phyloP scores from a whole-genome alignment of 2,113 vertebrate genomes.

The Lagopus leucura region DNA sequence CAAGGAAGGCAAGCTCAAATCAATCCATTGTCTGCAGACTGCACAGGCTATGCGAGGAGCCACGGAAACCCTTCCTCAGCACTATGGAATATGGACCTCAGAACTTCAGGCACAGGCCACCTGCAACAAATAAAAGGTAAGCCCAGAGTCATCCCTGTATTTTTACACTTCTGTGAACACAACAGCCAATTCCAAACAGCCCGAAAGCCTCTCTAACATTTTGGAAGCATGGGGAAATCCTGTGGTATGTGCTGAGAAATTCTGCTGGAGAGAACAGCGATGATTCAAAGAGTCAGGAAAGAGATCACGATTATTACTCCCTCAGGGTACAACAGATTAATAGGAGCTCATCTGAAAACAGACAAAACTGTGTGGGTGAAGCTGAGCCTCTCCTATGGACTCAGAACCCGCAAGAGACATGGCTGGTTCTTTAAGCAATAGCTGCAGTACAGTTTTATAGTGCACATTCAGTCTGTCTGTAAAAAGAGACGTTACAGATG shows the following conservation, averaged over 20 bases:
- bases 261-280: neutral
- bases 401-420: neutral
- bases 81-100: neutral
- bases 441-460: conserved; percentile 8
- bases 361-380: conserved; percentile 3
- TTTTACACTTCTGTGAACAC: neutral
- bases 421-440: conserved; percentile 16
- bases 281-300: neutral
- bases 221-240: neutral
- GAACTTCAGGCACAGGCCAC: neutral
- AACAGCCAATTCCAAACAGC: neutral
- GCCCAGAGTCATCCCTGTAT: neutral
- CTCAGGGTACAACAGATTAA: neutral
- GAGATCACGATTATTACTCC: neutral
- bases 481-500: conserved; percentile 52
- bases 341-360: neutral
- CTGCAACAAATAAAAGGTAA: neutral
- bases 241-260: neutral
- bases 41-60: neutral
- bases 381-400: neutral
- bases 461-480: neutral
- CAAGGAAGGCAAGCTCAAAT: neutral
- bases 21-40: neutral
- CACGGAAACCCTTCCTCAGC: rapidly evolving
- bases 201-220: neutral